phyloP scores from a whole-genome alignment of 2,888 invertebrate species.

The Sicus ferrugineus region DNA sequence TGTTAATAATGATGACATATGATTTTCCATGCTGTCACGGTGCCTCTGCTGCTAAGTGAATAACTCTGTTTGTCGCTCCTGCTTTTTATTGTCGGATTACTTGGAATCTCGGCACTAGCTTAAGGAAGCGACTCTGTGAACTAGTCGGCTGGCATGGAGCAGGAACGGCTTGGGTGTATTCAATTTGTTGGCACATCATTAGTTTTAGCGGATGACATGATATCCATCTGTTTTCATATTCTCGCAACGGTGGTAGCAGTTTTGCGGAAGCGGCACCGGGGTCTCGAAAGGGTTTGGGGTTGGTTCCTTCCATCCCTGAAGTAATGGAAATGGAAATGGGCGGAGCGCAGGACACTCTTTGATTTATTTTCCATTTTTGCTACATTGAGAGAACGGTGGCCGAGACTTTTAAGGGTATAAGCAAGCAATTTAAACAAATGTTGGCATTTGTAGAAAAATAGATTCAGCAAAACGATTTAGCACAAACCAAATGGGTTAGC shows the following conservation, averaged over 20 bases:
- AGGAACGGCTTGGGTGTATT: conserved; percentile 46
- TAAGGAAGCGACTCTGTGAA: conserved; percentile 21
- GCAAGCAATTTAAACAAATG: too few relatives aligned
- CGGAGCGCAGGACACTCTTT: neutral
- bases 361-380: conserved; percentile 14
- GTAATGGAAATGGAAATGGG: conserved; percentile 23
- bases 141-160: neutral
- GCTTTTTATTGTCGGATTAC: conserved; percentile 34
- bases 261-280: neutral
- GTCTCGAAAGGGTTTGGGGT: conserved; percentile 29
- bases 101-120: conserved; percentile 34
- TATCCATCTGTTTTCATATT: conserved; percentile 45
- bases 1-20: conserved; percentile 65
- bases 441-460: too few relatives aligned
- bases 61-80: conserved; percentile 55
- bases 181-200: conserved; percentile 62
- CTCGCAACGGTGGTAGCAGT: conserved; percentile 19
- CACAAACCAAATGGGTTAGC: too few relatives aligned
- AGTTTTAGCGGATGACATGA: conserved; percentile 49
- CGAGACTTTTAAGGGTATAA: neutral
- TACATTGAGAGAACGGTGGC: neutral
- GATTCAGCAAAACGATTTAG: too few relatives aligned
- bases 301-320: conserved; percentile 15
- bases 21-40: conserved; percentile 61
- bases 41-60: conserved; percentile 54